Conservation (phyloP, 2,113 vertebrate genomes). For the Ursus arctos region DNA sequence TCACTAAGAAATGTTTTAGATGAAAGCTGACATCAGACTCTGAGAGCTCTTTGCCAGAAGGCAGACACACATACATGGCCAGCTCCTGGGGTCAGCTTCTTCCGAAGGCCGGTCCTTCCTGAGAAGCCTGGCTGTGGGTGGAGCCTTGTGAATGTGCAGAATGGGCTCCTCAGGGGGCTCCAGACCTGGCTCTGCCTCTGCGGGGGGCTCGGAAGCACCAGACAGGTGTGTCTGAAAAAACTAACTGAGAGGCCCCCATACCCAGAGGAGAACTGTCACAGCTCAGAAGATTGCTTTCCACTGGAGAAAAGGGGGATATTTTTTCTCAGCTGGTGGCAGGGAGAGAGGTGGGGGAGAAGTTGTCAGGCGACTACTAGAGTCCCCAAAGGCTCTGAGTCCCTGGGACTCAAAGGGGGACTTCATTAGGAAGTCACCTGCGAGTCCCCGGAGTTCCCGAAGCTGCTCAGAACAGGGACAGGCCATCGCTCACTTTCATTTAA, state of each 20-base stretch:
- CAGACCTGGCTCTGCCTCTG: neutral
- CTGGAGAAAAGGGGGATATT: neutral
- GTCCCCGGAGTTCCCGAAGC: neutral
- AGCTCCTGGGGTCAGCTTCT: neutral
- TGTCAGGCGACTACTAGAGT: neutral
- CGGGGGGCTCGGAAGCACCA: neutral
- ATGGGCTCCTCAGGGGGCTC: neutral
- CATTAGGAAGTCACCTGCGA: neutral
- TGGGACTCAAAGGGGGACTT: neutral
- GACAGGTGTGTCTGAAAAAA: neutral
- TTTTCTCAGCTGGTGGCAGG: neutral
- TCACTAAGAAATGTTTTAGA: neutral
- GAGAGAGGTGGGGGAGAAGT: neutral
- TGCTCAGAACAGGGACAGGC: neutral
- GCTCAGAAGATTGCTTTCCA: neutral
- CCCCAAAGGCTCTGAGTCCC: neutral
- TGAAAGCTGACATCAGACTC: neutral
- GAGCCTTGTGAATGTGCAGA: neutral
- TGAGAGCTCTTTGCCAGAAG: neutral
- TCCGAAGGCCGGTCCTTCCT: neutral
- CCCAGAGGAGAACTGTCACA: neutral
- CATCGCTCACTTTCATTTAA: neutral
- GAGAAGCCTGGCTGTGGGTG: neutral
- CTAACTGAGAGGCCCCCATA: neutral
- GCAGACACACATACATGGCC: neutral